Evolutionary conservation across 2,888 invertebrate genomes (phyloP).

Genomic region (Archaeoteleia sp.): DNA sequence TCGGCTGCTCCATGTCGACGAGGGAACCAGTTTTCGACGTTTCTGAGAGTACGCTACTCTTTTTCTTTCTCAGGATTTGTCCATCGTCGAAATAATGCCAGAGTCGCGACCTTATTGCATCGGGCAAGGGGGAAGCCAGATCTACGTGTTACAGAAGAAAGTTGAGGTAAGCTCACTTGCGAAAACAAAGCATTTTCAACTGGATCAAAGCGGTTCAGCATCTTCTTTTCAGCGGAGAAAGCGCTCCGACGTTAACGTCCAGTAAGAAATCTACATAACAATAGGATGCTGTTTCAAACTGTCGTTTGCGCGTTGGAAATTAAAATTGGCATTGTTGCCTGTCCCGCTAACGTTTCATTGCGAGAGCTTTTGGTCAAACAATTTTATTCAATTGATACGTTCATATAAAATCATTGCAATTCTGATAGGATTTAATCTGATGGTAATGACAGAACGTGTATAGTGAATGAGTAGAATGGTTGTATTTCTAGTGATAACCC

Average conservation of each 20-base stretch:
- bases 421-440: too few relatives aligned
- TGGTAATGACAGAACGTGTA: too few relatives aligned
- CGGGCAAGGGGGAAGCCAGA: constrained; percentile 7
- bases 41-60: constrained; percentile 36
- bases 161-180: constrained; percentile 2
- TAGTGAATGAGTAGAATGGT: too few relatives aligned
- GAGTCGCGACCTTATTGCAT: constrained; percentile 30
- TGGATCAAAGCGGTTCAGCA: constrained; percentile 2
- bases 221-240: background rate
- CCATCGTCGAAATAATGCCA: constrained; percentile 38
- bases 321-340: too few relatives aligned
- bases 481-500: too few relatives aligned
- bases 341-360: too few relatives aligned
- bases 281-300: background rate
- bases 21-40: constrained; percentile 54
- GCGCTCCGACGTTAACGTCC: background rate
- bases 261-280: constrained; percentile 4
- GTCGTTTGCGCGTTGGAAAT: too few relatives aligned
- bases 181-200: constrained; percentile 6
- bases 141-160: constrained; percentile 10
- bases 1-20: constrained; percentile 42
- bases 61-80: constrained; percentile 43
- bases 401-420: too few relatives aligned
- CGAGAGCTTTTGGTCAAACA: too few relatives aligned
- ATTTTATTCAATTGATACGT: too few relatives aligned